Evolutionary conservation across 2,888 invertebrate species (phyloP).

Genomic region (Stomorhina lunata): DNA sequence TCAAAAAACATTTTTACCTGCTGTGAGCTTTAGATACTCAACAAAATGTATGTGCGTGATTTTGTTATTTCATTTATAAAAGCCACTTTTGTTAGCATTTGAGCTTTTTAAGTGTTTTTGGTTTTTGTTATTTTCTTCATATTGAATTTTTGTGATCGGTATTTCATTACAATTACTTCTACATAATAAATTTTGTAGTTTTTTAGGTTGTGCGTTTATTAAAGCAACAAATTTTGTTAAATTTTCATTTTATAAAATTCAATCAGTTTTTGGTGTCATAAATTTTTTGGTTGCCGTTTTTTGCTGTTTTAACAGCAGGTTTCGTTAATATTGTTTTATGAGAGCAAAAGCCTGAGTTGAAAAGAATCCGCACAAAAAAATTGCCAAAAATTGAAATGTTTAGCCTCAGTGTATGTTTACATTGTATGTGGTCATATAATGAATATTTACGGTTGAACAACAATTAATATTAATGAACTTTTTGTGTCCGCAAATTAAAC

Average conservation of each 20-base stretch:
- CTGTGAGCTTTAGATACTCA: constrained; percentile 6
- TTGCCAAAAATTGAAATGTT: background rate
- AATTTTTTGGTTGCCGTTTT: background rate
- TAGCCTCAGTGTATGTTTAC: background rate
- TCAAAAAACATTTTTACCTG: constrained; percentile 23
- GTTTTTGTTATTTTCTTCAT: background rate
- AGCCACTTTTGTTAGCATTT: constrained; percentile 6
- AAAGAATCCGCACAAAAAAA: background rate
- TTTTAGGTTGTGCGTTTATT: background rate
- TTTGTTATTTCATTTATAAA: background rate
- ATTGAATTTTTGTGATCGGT: background rate
- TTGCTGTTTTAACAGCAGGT: constrained; percentile 2
- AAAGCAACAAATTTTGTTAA: background rate
- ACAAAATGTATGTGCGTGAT: background rate
- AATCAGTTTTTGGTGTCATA: constrained; percentile 21
- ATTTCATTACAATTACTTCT: constrained; percentile 31
- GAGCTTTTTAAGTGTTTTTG: constrained; percentile 15
- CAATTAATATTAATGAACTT: constrained; percentile 46
- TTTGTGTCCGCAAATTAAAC: constrained; percentile 18
- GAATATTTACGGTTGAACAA: background rate
- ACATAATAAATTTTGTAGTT: background rate
- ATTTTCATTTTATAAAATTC: constrained; percentile 23
- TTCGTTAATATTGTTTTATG: background rate
- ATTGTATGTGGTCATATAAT: too few relatives aligned
- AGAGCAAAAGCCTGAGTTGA: background rate